phyloP scores from a whole-genome alignment of 2,888 invertebrate genomes.

The Drosophila testacea region DNA sequence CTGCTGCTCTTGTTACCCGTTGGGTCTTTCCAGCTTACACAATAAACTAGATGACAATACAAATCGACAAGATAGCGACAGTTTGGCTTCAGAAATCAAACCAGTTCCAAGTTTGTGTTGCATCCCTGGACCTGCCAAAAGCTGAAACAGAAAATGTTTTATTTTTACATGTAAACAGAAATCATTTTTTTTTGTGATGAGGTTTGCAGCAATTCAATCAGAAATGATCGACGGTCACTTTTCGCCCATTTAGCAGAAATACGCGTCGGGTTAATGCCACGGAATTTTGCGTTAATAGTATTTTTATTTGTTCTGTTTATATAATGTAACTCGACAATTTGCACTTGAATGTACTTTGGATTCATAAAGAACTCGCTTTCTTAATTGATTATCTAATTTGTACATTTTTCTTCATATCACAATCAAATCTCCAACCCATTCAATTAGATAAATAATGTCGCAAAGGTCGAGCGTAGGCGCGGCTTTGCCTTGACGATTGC shows the following conservation, averaged over 20 bases:
- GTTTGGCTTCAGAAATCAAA: slow-evolving; percentile 42
- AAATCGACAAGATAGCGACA: slow-evolving; percentile 8
- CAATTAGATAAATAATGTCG: slow-evolving; percentile 9
- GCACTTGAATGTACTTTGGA: slow-evolving; percentile 15
- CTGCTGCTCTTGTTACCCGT: slow-evolving; percentile 5
- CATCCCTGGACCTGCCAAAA: slow-evolving; percentile 18
- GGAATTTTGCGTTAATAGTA: slow-evolving; percentile 20
- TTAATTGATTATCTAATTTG: slow-evolving; percentile 9
- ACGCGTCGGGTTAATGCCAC: slow-evolving; percentile 57
- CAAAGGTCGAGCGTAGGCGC: slow-evolving; percentile 46
- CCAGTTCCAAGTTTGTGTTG: slow-evolving; percentile 36
- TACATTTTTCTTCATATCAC: not conserved
- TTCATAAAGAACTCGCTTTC: slow-evolving; percentile 11
- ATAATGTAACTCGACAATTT: slow-evolving; percentile 38
- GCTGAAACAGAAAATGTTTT: not conserved
- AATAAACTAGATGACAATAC: slow-evolving; percentile 60
- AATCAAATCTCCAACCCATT: slow-evolving; percentile 8
- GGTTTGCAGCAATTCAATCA: slow-evolving; percentile 20
- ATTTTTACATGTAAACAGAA: slow-evolving; percentile 23
- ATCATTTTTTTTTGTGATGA: slow-evolving; percentile 37
- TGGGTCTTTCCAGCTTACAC: slow-evolving; percentile 39
- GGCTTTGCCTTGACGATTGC: slow-evolving; percentile 59
- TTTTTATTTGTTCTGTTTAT: slow-evolving; percentile 34
- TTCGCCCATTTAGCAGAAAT: slow-evolving; percentile 44
- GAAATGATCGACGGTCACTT: slow-evolving; percentile 9